A percentile compares a stretch with the other conserved stretches of the same genome.
These are phyloP conservation scores for Drosophila kanapiae DNA, from an alignment of 1,140 invertebrate species.

Conservation along the genomic window DNA sequence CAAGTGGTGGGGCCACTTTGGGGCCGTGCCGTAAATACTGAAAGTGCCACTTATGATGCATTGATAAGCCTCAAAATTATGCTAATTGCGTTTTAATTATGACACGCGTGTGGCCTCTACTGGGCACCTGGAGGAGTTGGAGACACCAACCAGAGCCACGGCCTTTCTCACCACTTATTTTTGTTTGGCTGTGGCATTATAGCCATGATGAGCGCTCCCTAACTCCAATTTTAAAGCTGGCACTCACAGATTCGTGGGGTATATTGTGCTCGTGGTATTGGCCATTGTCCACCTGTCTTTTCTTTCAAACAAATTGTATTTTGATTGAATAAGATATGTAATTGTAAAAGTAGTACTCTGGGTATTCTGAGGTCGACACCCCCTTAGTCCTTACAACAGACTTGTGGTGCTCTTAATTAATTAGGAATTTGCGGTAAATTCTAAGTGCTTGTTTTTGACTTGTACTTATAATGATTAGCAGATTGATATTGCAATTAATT, in stretches of 20 bases:
- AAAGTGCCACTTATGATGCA: constrained; percentile 66
- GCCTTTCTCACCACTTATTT: not conserved
- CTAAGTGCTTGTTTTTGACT: not conserved
- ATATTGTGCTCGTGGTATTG: not conserved
- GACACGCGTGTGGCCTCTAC: constrained; percentile 54
- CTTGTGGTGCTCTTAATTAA: not conserved
- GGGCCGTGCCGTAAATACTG: constrained; percentile 29
- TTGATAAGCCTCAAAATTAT: constrained; percentile 67
- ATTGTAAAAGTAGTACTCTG: not conserved
- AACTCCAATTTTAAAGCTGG: not conserved
- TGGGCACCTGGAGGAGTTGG: constrained; percentile 16
- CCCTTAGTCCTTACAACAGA: not conserved
- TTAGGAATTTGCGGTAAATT: not conserved
- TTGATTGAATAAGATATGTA: not conserved
- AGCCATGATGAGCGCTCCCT: not conserved
- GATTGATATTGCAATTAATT: not conserved
- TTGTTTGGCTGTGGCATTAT: constrained; percentile 1
- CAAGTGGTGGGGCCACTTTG: constrained; percentile 12
- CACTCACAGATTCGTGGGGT: not conserved
- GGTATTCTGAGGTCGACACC: not conserved
- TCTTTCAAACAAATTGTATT: not conserved
- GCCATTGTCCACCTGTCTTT: too few relatives aligned
- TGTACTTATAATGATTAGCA: not conserved
- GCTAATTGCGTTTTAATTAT: constrained; percentile 72
- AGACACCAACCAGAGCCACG: not conserved